Base-by-base conservation (phyloP, 2,797 vertebrate species). In the Argya squamiceps region DNA sequence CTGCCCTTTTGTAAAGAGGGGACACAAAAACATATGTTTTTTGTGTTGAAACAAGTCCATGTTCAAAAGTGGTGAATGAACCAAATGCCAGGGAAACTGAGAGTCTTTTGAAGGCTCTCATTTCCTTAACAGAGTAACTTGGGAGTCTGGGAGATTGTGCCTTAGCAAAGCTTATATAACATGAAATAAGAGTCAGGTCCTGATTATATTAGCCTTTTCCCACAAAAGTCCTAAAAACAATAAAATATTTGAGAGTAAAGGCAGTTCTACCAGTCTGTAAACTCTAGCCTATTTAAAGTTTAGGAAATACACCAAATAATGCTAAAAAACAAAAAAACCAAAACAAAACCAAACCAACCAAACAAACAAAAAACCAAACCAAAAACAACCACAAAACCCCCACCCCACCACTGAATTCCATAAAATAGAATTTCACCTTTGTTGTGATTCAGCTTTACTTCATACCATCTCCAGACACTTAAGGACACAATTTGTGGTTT, bases 101-200 rank as follows among this genome's bases (percentile, higher is more conserved):
- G 36, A 80, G 27, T 7, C 55, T 82, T 91, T 95, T 87, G 60
- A 89, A 74, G 30, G 83, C 32, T 91, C 55, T 79, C 15, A 70
- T 90, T 93, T 92, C 75, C 64, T 76, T 84, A 70, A 79, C 26
- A 63, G 17, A 81, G 18, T 50, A 30, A 59, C 46, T 81, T 75
- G 49, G 20, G 34, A 56, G 24, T 46, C n/a, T 5, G 0, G 26
- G 36, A 52, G 30, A 15, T 15, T 32, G 3, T 11, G 88, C 27
- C 44, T 65, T 34, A 79, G 11, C 12, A 87, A 78, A 90, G 10
- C 12, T 76, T 52, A 12, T 50, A 22, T 37, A 78, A 53, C 3
- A 22, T 47, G 16, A 88, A 84, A 79, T 58, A n/a, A 76, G 39
- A 69, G 12, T 49, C 2, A 2, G 30, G 4, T 27, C 32, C n/a